Base-by-base conservation (phyloP, 2,797 vertebrate genomes). In the Craterocephalus amniculus region DNA sequence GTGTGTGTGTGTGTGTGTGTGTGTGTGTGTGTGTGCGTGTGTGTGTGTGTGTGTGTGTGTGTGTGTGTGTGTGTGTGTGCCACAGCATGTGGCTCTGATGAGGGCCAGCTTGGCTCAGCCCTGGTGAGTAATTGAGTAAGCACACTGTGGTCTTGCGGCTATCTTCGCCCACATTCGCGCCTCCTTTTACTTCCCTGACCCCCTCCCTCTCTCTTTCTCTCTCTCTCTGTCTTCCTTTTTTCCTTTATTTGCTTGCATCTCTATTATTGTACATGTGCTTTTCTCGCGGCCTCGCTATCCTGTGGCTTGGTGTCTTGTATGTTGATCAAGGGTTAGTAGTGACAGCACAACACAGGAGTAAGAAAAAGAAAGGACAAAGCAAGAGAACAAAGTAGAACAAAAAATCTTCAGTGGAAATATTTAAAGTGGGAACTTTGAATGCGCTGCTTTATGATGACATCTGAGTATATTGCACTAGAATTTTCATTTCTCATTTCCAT, bases 71-170 rank as follows among this genome's bases (percentile, higher is more conserved):
- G 51, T 29, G 51, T 27, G 51, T 54, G 24, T 29, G 51, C n/a
- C 60, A 6, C 76, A 83, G 81, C 79, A 73, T 85, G 88, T 76
- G 78, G 84, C 55, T 85, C 54, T 81, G 83, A 74, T 40, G 71
- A 76, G 59, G 70, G 70, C 88, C 89, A 85, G 84, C 85, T 88
- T 87, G 91, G 81, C 87, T 74, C 71, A 66, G 70, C 60, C 26
- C 57, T 77, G 72, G 64, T 81, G 87, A 86, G 83, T 89, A 91
- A 91, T 83, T 91, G 88, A 91, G 85, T 70, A 74, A 83, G 73
- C 80, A 79, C 83, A 86, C 81, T 83, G 72, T 83, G 74, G 79
- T 87, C 78, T 85, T 83, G 43, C n/a, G 1, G 20, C 56, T 64
- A 52, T 43, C 48, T 65, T 57, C 31, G n/a, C 60, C 62, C 63